Percentiles rank a stretch among this genome's conserved stretches.
Evolutionary conservation across 2,113 vertebrate genomes (phyloP).

Genomic region (Cariama cristata): DNA sequence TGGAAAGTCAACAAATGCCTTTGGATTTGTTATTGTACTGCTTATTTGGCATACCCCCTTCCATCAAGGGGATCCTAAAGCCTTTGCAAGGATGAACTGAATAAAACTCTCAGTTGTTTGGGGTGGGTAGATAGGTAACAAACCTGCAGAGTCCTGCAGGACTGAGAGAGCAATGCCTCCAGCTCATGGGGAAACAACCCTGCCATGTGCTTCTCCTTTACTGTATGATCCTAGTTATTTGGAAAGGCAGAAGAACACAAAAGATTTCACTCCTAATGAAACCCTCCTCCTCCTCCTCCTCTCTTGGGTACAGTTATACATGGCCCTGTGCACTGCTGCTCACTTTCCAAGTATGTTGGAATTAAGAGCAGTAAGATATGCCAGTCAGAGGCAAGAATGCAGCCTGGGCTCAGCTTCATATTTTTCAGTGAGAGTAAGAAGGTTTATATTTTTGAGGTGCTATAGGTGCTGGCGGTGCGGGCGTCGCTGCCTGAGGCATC

Average conservation of each 20-base stretch:
- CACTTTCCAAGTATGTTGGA: accelerated
- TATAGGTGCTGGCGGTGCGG: not conserved
- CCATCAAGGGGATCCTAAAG: not conserved
- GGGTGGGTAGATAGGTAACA: not conserved
- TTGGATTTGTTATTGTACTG: not conserved
- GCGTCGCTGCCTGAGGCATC: too few species aligned
- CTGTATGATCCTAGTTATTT: not conserved
- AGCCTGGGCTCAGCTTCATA: not conserved
- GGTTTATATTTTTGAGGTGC: not conserved
- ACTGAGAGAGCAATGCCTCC: not conserved
- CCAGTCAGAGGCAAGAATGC: not conserved
- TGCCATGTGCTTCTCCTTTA: too few species aligned
- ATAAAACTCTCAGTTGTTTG: not conserved
- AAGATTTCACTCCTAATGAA: not conserved
- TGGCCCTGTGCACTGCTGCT: accelerated
- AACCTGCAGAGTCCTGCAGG: not conserved
- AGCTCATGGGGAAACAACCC: not conserved
- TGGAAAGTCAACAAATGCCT: not conserved
- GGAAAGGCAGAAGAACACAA: not conserved
- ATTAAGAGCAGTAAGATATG: not conserved
- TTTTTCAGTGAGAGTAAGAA: not conserved
- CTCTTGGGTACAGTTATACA: not conserved
- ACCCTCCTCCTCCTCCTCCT: not conserved
- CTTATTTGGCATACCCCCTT: not conserved
- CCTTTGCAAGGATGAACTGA: not conserved